phyloP scores from a whole-genome alignment of 2,888 invertebrate species.

The Metacarcinus magister region DNA sequence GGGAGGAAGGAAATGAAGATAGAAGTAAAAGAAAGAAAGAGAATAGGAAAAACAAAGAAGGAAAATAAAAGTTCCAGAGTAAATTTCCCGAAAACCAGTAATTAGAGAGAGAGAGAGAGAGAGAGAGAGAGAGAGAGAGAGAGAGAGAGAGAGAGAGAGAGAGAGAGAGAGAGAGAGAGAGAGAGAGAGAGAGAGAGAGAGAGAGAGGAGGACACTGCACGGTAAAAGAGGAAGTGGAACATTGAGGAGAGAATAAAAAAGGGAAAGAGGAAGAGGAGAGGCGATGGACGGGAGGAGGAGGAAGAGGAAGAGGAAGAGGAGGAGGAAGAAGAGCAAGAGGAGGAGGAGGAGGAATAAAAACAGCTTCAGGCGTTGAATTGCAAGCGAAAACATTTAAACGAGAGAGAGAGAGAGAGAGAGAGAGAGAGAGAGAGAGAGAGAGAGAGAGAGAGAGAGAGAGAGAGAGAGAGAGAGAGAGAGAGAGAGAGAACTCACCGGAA shows the following conservation, averaged over 20 bases:
- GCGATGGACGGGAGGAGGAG: background rate
- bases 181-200: slow-evolving; percentile 46
- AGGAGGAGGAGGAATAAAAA: background rate
- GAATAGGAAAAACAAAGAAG: too few species aligned
- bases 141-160: slow-evolving; percentile 48
- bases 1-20: too few species aligned
- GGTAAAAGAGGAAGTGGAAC: background rate
- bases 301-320: background rate
- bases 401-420: background rate
- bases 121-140: slow-evolving; percentile 52
- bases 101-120: too few species aligned
- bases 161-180: slow-evolving; percentile 57
- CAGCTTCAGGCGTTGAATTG: background rate
- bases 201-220: background rate
- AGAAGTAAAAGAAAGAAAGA: too few species aligned
- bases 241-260: background rate
- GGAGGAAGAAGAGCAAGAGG: background rate
- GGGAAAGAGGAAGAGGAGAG: background rate
- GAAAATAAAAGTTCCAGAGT: too few species aligned
- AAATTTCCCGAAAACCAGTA: too few species aligned
- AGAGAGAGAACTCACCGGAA: background rate
- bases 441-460: background rate
- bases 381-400: background rate
- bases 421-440: background rate
- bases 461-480: slow-evolving; percentile 38